These are phyloP conservation scores for Agrochola macilenta DNA, from an alignment of 2,888 invertebrate genomes.

Conservation along the genomic window DNA sequence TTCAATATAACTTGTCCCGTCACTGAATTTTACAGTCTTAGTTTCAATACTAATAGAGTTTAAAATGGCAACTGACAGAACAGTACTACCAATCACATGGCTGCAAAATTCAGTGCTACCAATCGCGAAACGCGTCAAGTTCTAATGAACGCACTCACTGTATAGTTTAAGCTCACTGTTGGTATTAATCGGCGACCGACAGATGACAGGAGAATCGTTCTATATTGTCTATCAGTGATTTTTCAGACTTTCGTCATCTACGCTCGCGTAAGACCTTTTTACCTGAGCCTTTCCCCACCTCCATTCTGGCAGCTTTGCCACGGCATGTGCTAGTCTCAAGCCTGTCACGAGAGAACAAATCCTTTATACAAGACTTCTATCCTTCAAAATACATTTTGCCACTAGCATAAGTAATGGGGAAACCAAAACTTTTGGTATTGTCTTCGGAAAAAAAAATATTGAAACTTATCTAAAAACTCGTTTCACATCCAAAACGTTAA, in stretches of 20 bases:
- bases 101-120: too few relatives aligned
- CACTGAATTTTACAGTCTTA: too few relatives aligned
- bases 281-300: not conserved
- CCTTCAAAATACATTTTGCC: not conserved
- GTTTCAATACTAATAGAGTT: too few relatives aligned
- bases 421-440: not conserved
- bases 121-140: too few relatives aligned
- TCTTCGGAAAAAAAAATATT: not conserved
- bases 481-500: constrained; percentile 3
- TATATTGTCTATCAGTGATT: too few relatives aligned
- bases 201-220: not conserved
- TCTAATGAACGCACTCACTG: too few relatives aligned
- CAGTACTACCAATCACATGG: too few relatives aligned
- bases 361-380: not conserved
- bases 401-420: not conserved
- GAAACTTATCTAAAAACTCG: not conserved
- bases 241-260: too few relatives aligned
- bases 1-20: too few relatives aligned
- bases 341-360: not conserved
- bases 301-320: not conserved
- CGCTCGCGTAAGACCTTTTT: not conserved
- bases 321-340: not conserved
- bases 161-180: too few relatives aligned
- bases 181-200: too few relatives aligned
- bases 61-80: too few relatives aligned